Base-by-base conservation (phyloP, 2,113 vertebrate species). In the Pangasianodon hypophthalmus region DNA sequence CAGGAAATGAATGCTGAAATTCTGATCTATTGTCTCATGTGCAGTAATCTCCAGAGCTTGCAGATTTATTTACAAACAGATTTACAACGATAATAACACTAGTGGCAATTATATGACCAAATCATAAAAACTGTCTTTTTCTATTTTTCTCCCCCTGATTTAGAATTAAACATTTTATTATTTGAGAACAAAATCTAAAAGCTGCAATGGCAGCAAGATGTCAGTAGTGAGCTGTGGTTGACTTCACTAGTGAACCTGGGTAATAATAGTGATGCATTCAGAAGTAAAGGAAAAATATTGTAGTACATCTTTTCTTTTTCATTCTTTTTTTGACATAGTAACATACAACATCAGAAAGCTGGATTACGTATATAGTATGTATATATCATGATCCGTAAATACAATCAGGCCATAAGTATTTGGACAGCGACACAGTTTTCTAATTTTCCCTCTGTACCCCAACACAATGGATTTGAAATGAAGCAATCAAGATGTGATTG, bases 121-220 rank as follows among this genome's bases (percentile, higher is more conserved):
- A 71, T 8, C 2, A 46, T 75, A 75, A 75, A 24, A 44, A 3
- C 71, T 21, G 2, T 10, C 37, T 44, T 24, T 8, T 0, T 73
- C 21, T 62, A 56, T 73, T 37, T 71, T n/a, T 73, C 1, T 73
- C 5, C 19, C 46, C 41, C 73, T 80, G 77, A 13, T 48, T 80
- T 29, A 81, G 77, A 46, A 26, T 24, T 3, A 24, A 44, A 60
- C 16, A 32, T 60, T 46, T 41, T 71, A 71, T 71, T 71, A 71
- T 18, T 13, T 8, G 32, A 77, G 6, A 37, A 14, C 41, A 29
- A 50, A 80, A 0, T 4, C 18, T 83, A 81, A 14, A 9, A 5
- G 19, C 46, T 91, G 91, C 48, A 67, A 18, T 88, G 32, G 52
- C 84, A 71, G 21, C 91, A 67, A 91, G 92, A 71, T 90, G 92